Percentiles rank a stretch among this genome's conserved stretches.
These are phyloP conservation scores for Ectropis grisescens DNA, from an alignment of 1,140 invertebrate genomes.

Conservation along the genomic window DNA sequence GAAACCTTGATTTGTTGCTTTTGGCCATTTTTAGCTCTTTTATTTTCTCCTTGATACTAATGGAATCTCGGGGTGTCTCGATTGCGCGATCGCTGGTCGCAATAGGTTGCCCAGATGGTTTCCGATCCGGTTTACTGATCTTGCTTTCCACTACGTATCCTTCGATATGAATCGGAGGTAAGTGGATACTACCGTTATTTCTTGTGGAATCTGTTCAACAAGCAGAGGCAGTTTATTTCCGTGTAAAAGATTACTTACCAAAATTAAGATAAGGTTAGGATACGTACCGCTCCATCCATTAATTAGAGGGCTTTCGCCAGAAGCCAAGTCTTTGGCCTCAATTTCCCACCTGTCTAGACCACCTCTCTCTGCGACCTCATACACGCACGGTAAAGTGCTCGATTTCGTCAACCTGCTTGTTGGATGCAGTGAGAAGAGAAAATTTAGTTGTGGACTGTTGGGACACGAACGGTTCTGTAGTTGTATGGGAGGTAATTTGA, in stretches of 20 bases:
- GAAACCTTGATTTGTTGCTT: too few relatives aligned
- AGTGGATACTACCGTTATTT: slow-evolving; percentile 9
- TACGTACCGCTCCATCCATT: slow-evolving; percentile 28
- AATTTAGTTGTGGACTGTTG: slow-evolving; percentile 25
- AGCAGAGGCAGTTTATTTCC: too few relatives aligned
- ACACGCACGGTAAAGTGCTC: slow-evolving; percentile 12
- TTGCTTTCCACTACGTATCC: slow-evolving; percentile 5
- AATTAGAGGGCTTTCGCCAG: slow-evolving; percentile 35
- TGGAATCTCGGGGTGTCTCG: slow-evolving; percentile 7
- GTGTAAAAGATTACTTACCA: too few relatives aligned
- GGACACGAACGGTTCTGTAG: slow-evolving; percentile 22
- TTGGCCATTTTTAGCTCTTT: too few relatives aligned
- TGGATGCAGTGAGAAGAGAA: slow-evolving; percentile 23
- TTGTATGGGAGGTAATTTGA: slow-evolving; percentile 43
- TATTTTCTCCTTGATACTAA: slow-evolving; percentile 40
- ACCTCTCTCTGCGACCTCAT: slow-evolving; percentile 14
- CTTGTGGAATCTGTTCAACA: too few relatives aligned
- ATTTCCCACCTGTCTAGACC: slow-evolving; percentile 28
- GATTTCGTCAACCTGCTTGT: slow-evolving; percentile 2
- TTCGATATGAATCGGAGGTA: slow-evolving; percentile 37
- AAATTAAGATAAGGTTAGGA: too few relatives aligned
- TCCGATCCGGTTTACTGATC: too few relatives aligned
- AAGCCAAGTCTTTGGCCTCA: slow-evolving; percentile 24
- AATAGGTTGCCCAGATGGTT: too few relatives aligned
- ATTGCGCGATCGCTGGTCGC: too few relatives aligned